phyloP scores from a whole-genome alignment of 2,888 invertebrate species.

The Parnassius orleans region DNA sequence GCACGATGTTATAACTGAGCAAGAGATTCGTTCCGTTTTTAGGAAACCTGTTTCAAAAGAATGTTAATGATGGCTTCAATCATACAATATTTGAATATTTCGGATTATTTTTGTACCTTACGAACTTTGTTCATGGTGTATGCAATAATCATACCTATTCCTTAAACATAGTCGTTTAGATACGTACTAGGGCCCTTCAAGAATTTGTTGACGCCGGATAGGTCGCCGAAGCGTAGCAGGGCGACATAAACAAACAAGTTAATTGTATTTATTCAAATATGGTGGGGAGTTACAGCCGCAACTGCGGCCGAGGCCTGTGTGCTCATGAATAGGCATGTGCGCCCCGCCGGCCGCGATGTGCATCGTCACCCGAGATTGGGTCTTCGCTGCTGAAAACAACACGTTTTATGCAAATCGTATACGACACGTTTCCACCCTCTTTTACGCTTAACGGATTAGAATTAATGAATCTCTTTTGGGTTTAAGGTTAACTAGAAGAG shows the following conservation, averaged over 20 bases:
- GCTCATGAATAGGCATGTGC: slow-evolving; percentile 73
- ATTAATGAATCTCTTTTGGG: slow-evolving; percentile 12
- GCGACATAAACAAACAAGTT: slow-evolving; percentile 78
- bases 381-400: slow-evolving; percentile 21
- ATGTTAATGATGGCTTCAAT: too few relatives aligned
- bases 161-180: too few relatives aligned
- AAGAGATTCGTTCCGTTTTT: neutral
- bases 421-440: slow-evolving; percentile 22
- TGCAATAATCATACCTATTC: too few relatives aligned
- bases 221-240: slow-evolving; percentile 57
- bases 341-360: slow-evolving; percentile 56
- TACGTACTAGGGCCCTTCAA: slow-evolving; percentile 24
- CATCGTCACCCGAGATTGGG: slow-evolving; percentile 52
- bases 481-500: too few relatives aligned
- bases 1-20: neutral
- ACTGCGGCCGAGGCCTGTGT: slow-evolving; percentile 48
- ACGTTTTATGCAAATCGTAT: slow-evolving; percentile 39
- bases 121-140: too few relatives aligned
- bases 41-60: neutral
- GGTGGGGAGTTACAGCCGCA: slow-evolving; percentile 53
- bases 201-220: slow-evolving; percentile 54
- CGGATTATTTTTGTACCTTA: too few relatives aligned
- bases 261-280: slow-evolving; percentile 81
- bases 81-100: too few relatives aligned
- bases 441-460: slow-evolving; percentile 17